Percentiles rank a stretch among this genome's conserved stretches.
Evolutionary conservation across 2,797 vertebrate species (phyloP).

Genomic region (Crocidura indochinensis): DNA sequence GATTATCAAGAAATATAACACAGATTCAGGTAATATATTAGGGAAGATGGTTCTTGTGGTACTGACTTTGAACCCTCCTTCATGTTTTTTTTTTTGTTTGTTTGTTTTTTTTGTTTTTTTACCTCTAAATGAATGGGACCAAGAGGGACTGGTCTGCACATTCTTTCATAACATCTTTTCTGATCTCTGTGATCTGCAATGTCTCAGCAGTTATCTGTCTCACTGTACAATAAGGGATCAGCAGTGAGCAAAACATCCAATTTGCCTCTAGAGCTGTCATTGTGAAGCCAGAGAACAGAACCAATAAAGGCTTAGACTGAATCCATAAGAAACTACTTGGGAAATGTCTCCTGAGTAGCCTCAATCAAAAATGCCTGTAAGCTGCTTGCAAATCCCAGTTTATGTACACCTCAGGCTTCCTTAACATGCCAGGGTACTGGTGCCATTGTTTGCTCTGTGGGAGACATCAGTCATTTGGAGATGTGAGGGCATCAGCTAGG

Average conservation of each 20-base stretch:
- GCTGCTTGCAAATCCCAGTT: slow-evolving; percentile 6
- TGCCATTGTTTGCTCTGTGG: background rate
- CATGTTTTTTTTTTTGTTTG: slow-evolving; percentile 24
- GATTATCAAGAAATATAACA: slow-evolving; percentile 94
- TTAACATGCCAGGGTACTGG: background rate
- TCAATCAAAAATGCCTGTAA: background rate
- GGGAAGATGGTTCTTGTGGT: slow-evolving; percentile 53
- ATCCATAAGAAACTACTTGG: background rate
- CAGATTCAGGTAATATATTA: slow-evolving; percentile 91
- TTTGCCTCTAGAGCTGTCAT: background rate
- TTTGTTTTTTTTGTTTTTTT: slow-evolving; percentile 47
- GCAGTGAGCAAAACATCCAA: slow-evolving; percentile 26
- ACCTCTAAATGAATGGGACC: background rate
- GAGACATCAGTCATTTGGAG: background rate
- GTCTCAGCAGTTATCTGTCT: background rate
- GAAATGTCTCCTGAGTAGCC: background rate
- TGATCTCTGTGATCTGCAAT: background rate
- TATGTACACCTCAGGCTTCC: background rate
- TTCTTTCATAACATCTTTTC: slow-evolving; percentile 20
- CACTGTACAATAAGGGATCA: slow-evolving; percentile 6
- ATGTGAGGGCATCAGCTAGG: background rate
- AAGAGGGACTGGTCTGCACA: background rate
- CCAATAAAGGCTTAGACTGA: no score
- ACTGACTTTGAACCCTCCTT: background rate
- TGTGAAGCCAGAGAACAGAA: slow-evolving; percentile 19